A percentile compares a stretch with the other conserved stretches of the same genome.
phyloP scores from a whole-genome alignment of 2,113 vertebrate species.

The Diadophis punctatus region DNA sequence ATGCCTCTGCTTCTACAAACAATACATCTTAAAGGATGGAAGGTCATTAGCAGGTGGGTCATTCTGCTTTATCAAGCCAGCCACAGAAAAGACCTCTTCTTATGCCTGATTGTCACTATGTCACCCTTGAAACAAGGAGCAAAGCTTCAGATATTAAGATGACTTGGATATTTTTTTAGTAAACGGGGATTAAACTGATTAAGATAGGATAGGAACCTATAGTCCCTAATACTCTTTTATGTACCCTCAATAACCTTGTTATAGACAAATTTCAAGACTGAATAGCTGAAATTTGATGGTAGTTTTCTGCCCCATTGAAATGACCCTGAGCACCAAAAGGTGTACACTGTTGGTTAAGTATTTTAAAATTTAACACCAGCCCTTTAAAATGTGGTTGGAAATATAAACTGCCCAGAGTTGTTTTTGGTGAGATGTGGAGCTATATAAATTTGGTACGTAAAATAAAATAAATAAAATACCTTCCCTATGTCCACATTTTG shows the following conservation, averaged over 20 bases:
- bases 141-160: neutral
- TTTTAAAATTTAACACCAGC: neutral
- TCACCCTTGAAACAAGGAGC: no score
- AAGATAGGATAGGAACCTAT: neutral
- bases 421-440: neutral
- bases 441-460: neutral
- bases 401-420: neutral
- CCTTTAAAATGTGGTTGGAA: neutral
- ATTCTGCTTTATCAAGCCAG: neutral
- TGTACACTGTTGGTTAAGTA: no score
- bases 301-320: neutral
- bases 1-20: neutral
- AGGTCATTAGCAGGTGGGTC: neutral
- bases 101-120: neutral
- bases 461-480: neutral
- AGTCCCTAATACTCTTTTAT: neutral
- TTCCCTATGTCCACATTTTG: neutral
- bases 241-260: neutral
- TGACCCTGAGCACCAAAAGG: neutral
- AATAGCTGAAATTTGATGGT: neutral
- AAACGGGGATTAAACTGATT: neutral
- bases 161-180: neutral
- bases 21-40: neutral
- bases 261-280: neutral
- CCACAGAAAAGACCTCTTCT: neutral